phyloP scores from a whole-genome alignment of 1,140 invertebrate genomes.

The Calliopsis andreniformis region DNA sequence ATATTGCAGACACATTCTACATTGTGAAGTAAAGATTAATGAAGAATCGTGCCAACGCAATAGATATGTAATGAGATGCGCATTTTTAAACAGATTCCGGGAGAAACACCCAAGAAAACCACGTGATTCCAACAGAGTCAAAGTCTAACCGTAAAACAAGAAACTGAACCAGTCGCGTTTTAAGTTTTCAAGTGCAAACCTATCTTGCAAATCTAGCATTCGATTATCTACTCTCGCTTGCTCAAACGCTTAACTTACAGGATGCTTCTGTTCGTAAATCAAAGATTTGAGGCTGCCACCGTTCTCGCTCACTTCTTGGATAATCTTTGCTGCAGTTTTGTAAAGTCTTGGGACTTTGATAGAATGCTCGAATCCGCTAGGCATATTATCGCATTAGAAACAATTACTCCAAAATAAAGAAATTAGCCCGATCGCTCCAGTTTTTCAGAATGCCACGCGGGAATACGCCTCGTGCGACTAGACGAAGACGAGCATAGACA shows the following conservation, averaged over 20 bases:
- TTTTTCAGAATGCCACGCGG: too few relatives aligned
- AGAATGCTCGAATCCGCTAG: conserved; percentile 84
- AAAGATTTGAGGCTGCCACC: conserved; percentile 87
- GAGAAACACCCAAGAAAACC: neutral
- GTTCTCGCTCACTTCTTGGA: conserved; percentile 85
- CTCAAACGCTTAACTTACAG: conserved; percentile 77
- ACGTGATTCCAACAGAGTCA: neutral
- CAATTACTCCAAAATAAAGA: neutral
- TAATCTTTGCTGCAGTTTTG: conserved; percentile 86
- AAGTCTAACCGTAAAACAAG: neutral
- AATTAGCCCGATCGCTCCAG: neutral
- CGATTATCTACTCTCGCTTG: neutral
- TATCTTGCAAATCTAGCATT: neutral
- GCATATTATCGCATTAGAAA: conserved; percentile 41
- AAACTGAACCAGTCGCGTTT: neutral
- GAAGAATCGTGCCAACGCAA: neutral
- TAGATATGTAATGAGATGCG: conserved; percentile 15
- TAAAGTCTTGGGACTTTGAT: conserved; percentile 90
- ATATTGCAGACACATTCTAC: conserved; percentile 87
- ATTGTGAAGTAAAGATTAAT: conserved; percentile 11
- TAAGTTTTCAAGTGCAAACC: neutral
- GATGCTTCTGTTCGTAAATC: conserved; percentile 86
- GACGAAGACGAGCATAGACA: neutral
- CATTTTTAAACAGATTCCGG: conserved; percentile 3
- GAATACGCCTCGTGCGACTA: neutral